phyloP scores from a whole-genome alignment of 1,140 invertebrate genomes.

The Riptortus pedestris region DNA sequence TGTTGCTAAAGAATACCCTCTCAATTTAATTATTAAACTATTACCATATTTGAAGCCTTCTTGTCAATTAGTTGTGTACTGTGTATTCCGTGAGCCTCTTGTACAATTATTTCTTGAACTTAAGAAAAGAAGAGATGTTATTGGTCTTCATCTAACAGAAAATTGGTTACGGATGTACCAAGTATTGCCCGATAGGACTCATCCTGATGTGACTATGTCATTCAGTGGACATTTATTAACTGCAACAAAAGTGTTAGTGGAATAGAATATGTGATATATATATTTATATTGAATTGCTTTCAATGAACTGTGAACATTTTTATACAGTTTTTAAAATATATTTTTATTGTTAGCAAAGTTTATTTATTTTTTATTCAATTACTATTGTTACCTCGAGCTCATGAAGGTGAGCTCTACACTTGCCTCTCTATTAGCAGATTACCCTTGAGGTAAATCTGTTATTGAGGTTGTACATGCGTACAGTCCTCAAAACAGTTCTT shows the following conservation, averaged over 20 bases:
- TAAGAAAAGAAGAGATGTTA: slow-evolving; percentile 54
- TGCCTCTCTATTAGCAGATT: too few species aligned
- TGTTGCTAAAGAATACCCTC: slow-evolving; percentile 71
- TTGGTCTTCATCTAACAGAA: slow-evolving; percentile 65
- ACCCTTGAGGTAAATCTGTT: too few species aligned
- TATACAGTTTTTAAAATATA: too few species aligned
- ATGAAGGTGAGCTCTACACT: too few species aligned
- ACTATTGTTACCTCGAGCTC: too few species aligned
- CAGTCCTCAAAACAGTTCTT: too few species aligned
- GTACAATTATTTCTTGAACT: slow-evolving; percentile 66
- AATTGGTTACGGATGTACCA: slow-evolving; percentile 86
- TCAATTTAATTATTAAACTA: slow-evolving; percentile 62
- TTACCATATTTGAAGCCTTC: slow-evolving; percentile 63
- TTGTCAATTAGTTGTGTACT: slow-evolving; percentile 75
- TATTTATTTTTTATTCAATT: too few species aligned
- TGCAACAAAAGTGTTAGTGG: slow-evolving; percentile 21
- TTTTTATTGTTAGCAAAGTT: too few species aligned
- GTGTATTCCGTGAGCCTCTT: slow-evolving; percentile 64
- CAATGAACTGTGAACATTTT: too few species aligned
- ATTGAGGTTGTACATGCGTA: too few species aligned
- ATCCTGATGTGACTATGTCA: slow-evolving; percentile 70
- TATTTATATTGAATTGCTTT: too few species aligned
- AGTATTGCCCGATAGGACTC: slow-evolving; percentile 70
- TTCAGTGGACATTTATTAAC: slow-evolving; percentile 42
- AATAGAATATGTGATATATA: too few species aligned